Evolutionary conservation across 2,797 vertebrate species (phyloP).

Genomic region (Pangasius djambal): DNA sequence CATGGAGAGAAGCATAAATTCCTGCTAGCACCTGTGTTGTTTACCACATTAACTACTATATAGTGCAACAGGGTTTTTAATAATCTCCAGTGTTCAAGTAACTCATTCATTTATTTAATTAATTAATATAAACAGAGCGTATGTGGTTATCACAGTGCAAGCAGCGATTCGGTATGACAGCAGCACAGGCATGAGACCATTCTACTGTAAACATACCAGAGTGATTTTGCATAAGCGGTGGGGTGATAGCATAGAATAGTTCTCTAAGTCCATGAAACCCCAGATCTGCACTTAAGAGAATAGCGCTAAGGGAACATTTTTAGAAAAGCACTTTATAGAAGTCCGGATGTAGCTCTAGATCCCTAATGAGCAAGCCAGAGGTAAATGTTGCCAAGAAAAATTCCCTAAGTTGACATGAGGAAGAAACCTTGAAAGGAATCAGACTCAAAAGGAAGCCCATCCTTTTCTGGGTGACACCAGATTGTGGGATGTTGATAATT

Average conservation of each 20-base stretch:
- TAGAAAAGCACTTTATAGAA: background rate
- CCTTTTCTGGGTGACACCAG: conserved; percentile 6
- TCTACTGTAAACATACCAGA: background rate
- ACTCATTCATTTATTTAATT: background rate
- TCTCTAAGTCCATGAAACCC: background rate
- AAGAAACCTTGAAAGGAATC: conserved; percentile 6
- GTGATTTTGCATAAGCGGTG: background rate
- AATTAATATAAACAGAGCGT: background rate
- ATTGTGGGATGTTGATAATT: background rate
- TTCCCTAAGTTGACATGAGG: conserved; percentile 1
- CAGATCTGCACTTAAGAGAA: background rate
- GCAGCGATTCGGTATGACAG: background rate
- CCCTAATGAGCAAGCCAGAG: background rate
- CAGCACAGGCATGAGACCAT: background rate
- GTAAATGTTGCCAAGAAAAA: conserved; percentile 2
- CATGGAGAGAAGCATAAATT: background rate
- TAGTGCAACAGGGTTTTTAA: background rate
- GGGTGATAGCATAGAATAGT: background rate
- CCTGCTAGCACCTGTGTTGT: background rate
- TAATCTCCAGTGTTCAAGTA: background rate
- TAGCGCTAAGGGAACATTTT: no score
- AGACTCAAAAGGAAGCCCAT: background rate
- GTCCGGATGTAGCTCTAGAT: background rate
- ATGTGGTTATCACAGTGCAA: background rate
- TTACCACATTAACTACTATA: background rate